A percentile compares a stretch with the other conserved stretches of the same genome.
phyloP scores from a whole-genome alignment of 1,140 invertebrate genomes.

The Agrilus planipennis region DNA sequence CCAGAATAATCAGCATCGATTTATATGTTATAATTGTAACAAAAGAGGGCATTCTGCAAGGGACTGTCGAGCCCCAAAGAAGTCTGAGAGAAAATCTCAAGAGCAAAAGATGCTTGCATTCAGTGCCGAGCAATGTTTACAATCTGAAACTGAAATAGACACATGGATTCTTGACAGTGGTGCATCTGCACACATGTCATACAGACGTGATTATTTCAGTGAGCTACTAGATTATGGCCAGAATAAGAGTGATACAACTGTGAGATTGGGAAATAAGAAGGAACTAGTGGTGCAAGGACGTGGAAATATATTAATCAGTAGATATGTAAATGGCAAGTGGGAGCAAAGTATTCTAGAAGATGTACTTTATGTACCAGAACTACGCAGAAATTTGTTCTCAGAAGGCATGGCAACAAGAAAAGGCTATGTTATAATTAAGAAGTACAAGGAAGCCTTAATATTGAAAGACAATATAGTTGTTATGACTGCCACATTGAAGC shows the following conservation, averaged over 20 bases:
- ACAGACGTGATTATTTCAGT: not conserved
- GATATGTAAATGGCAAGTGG: conserved; percentile 22
- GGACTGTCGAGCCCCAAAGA: conserved; percentile 10
- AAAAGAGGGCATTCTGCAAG: conserved; percentile 22
- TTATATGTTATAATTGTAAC: conserved; percentile 23
- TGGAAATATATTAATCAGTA: conserved; percentile 17
- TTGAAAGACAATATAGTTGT: too few relatives aligned
- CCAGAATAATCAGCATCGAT: too few relatives aligned
- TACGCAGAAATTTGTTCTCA: conserved; percentile 24
- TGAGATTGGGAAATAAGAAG: conserved; percentile 15
- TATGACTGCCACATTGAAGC: too few relatives aligned
- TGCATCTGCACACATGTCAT: conserved; percentile 25
- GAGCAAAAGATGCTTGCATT: not conserved
- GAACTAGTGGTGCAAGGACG: conserved; percentile 10
- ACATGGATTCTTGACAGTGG: conserved; percentile 29
- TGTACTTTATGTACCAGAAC: conserved; percentile 24
- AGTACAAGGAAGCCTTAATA: conserved; percentile 5
- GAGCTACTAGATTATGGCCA: conserved; percentile 1
- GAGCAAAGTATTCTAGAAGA: conserved; percentile 14
- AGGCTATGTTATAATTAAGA: conserved; percentile 9
- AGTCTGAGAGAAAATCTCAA: not conserved
- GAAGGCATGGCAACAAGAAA: conserved; percentile 21
- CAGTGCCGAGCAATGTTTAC: not conserved
- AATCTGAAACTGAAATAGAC: not conserved
- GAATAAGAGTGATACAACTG: conserved; percentile 4